phyloP scores from a whole-genome alignment of 2,888 invertebrate species.

The Polymixis flavicincta region DNA sequence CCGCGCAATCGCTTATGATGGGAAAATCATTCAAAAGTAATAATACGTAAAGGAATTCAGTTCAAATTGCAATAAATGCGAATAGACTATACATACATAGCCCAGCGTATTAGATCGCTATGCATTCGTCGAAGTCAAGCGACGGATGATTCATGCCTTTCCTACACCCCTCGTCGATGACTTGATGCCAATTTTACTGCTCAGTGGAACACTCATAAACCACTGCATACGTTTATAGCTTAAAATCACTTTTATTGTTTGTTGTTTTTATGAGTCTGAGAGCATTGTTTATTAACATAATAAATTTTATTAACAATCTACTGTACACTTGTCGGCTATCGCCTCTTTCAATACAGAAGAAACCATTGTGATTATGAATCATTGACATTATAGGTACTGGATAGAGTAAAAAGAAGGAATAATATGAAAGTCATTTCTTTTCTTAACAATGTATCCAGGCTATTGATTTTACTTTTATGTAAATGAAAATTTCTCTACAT shows the following conservation, averaged over 20 bases:
- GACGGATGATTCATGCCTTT: slow-evolving; percentile 75
- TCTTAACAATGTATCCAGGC: slow-evolving; percentile 15
- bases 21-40: slow-evolving; percentile 51
- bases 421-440: slow-evolving; percentile 25
- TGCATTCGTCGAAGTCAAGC: slow-evolving; percentile 60
- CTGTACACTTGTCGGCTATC: slow-evolving; percentile 40
- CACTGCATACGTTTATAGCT: slow-evolving; percentile 76
- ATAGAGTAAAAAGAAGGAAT: slow-evolving; percentile 11
- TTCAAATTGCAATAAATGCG: slow-evolving; percentile 49
- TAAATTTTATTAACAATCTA: slow-evolving; percentile 61
- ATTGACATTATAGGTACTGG: slow-evolving; percentile 13
- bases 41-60: slow-evolving; percentile 50
- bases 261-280: slow-evolving; percentile 69
- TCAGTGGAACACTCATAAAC: slow-evolving; percentile 80
- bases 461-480: slow-evolving; percentile 30
- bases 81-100: slow-evolving; percentile 36
- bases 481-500: slow-evolving; percentile 23
- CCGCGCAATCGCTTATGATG: slow-evolving; percentile 53
- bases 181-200: slow-evolving; percentile 81
- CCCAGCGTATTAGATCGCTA: slow-evolving; percentile 37
- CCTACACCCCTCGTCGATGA: slow-evolving; percentile 77
- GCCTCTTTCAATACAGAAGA: slow-evolving; percentile 13
- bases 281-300: slow-evolving; percentile 64
- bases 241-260: slow-evolving; percentile 72
- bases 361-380: slow-evolving; percentile 31